phyloP scores from a whole-genome alignment of 2,113 vertebrate species.

The Speoplatyrhinus poulsoni region DNA sequence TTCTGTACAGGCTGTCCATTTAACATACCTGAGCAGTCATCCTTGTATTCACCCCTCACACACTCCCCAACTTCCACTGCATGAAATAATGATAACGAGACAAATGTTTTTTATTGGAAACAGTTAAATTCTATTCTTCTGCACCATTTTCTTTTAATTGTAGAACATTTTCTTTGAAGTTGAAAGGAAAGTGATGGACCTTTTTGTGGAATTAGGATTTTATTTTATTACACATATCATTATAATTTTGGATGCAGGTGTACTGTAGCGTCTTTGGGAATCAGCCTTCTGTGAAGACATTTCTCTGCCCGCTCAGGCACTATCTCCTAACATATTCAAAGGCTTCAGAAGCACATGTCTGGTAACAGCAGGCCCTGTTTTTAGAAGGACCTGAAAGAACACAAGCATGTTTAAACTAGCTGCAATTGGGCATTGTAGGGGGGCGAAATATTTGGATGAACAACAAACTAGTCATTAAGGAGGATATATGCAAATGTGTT shows the following conservation, averaged over 20 bases:
- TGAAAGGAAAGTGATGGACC: slow-evolving; percentile 75
- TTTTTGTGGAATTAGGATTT: slow-evolving; percentile 73
- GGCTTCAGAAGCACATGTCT: slow-evolving; percentile 57
- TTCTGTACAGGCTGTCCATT: slow-evolving; percentile 4
- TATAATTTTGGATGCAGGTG: slow-evolving; percentile 69
- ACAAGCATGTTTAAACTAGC: slow-evolving; percentile 55
- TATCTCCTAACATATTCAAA: slow-evolving; percentile 59
- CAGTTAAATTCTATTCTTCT: slow-evolving; percentile 49
- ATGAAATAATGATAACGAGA: slow-evolving; percentile 68
- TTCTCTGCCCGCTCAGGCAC: slow-evolving; percentile 33
- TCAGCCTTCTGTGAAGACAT: slow-evolving; percentile 54
- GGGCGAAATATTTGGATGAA: slow-evolving; percentile 44
- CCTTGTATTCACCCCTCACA: slow-evolving; percentile 39
- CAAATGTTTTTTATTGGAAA: slow-evolving; percentile 62
- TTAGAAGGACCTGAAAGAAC: slow-evolving; percentile 43
- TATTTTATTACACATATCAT: slow-evolving; percentile 2
- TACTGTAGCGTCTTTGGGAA: slow-evolving; percentile 69
- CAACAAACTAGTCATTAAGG: slow-evolving; percentile 55
- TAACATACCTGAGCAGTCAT: slow-evolving; percentile 2
- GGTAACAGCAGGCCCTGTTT: slow-evolving; percentile 27
- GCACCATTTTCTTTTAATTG: slow-evolving; percentile 74
- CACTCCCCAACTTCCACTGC: slow-evolving; percentile 37
- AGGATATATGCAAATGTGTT: slow-evolving; percentile 53
- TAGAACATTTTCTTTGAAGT: slow-evolving; percentile 77
- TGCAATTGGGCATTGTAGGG: slow-evolving; percentile 46